phyloP scores from a whole-genome alignment of 2,797 vertebrate species.

The Loriculus beryllinus region DNA sequence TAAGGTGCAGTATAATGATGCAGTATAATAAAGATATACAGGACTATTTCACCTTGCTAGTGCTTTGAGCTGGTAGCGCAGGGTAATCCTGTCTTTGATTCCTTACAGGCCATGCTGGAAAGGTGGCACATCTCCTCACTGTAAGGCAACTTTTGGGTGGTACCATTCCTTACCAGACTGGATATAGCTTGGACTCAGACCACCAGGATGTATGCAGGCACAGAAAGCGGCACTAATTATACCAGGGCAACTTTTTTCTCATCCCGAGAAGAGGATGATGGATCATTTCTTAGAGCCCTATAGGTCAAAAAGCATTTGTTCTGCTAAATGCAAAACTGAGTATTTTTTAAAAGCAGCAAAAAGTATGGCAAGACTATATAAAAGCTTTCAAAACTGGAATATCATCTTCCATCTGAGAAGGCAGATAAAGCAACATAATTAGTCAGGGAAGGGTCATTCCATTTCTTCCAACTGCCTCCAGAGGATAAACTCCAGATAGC shows the following conservation, averaged over 20 bases:
- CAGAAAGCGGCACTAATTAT: neutral
- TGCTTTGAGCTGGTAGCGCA: neutral
- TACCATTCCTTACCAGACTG: neutral
- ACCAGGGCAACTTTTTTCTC: neutral
- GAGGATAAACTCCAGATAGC: conserved; percentile 18
- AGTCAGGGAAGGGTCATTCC: neutral
- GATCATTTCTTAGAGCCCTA: neutral
- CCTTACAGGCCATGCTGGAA: neutral
- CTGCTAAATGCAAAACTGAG: neutral
- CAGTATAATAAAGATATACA: neutral
- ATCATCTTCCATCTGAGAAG: neutral
- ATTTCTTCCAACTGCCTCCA: neutral
- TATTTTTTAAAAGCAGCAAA: neutral
- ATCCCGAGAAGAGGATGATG: neutral
- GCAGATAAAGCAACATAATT: conserved; percentile 5
- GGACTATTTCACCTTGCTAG: neutral
- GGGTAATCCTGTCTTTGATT: neutral
- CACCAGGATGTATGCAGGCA: neutral
- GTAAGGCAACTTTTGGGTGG: neutral
- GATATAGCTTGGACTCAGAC: neutral
- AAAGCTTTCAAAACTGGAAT: neutral
- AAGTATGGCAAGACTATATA: neutral
- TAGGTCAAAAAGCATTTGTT: neutral
- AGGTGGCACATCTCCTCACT: neutral
- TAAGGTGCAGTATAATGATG: neutral